Conservation (phyloP, 2,113 vertebrate species). For the Chauna torquata region DNA sequence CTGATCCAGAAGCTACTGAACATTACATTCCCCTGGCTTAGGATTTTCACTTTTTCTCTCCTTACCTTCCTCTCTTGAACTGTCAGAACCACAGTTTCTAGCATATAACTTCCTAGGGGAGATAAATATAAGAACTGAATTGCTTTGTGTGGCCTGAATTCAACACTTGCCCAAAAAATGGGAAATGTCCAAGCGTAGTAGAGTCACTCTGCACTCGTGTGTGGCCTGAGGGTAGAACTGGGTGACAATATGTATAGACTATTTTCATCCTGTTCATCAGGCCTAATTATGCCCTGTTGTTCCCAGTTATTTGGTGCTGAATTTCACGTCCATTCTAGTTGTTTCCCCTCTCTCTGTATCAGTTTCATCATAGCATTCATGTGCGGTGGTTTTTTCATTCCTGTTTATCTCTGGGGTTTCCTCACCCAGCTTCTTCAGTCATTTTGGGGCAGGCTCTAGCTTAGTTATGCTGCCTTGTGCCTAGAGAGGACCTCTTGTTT, state of each 20-base stretch:
- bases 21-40: neutral
- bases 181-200: neutral
- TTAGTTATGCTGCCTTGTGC: neutral
- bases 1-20: neutral
- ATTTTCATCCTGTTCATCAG: neutral
- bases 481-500: neutral
- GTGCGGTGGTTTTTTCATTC: neutral
- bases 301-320: neutral
- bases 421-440: neutral
- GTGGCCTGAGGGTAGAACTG: neutral
- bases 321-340: neutral
- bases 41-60: neutral
- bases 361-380: neutral
- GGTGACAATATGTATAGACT: neutral
- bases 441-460: neutral
- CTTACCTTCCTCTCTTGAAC: neutral
- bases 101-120: rapidly evolving
- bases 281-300: neutral
- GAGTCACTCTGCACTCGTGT: neutral
- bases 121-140: neutral
- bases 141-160: neutral
- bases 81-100: neutral
- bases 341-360: neutral
- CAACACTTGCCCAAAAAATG: neutral
- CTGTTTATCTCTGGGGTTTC: neutral